These are phyloP conservation scores for Actenoides hombroni DNA, from an alignment of 2,113 vertebrate species.

Conservation along the genomic window DNA sequence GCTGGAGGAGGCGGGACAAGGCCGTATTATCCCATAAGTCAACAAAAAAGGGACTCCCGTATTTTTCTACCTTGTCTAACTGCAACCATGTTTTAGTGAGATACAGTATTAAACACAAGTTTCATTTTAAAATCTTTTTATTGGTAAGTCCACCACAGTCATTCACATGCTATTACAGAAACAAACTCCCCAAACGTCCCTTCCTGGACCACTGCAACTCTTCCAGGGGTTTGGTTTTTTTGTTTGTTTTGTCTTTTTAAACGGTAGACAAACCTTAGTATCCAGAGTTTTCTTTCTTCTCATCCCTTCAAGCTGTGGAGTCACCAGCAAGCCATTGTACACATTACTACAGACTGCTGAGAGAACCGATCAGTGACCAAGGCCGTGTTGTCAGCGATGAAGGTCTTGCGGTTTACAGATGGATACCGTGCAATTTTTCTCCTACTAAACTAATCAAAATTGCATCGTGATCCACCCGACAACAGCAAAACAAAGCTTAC, in stretches of 20 bases:
- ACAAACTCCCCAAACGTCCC: neutral
- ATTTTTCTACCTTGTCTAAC: neutral
- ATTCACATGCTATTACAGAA: neutral
- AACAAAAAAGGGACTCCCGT: neutral
- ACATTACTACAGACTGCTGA: neutral
- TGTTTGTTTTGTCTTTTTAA: neutral
- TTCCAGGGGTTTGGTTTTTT: rapidly evolving
- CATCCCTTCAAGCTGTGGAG: neutral
- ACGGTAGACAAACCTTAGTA: neutral
- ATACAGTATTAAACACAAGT: neutral
- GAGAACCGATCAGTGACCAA: neutral
- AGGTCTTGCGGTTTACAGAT: conserved; percentile 93
- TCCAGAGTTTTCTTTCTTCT: neutral
- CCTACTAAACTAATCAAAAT: conserved; percentile 84
- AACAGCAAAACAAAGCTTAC: conserved; percentile 86
- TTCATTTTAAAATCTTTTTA: conserved; percentile 28
- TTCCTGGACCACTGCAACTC: neutral
- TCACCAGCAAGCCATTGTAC: neutral
- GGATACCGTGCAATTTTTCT: conserved; percentile 98
- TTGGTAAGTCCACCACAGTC: neutral
- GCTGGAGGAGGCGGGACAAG: neutral
- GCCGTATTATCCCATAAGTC: neutral
- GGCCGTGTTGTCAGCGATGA: conserved; percentile 11
- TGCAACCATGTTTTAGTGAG: neutral
- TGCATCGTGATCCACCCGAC: conserved; percentile 94